Percentiles rank a stretch among this genome's conserved stretches.
phyloP scores from a whole-genome alignment of 2,113 vertebrate genomes.

The Shinisaurus crocodilurus region DNA sequence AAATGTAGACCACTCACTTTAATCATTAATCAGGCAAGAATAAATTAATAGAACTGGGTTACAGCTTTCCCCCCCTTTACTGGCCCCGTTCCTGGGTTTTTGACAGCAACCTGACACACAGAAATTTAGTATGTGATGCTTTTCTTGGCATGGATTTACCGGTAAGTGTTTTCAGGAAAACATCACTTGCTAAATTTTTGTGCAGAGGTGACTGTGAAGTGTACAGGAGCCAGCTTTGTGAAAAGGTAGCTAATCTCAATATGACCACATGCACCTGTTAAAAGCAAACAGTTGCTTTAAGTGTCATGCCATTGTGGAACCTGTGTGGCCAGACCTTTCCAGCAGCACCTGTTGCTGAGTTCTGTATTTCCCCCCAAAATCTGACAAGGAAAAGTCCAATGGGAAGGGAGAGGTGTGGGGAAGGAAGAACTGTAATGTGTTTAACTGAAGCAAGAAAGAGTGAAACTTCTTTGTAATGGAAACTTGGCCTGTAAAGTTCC shows the following conservation, averaged over 20 bases:
- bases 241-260: background rate
- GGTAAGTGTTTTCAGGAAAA: background rate
- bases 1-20: background rate
- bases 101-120: background rate
- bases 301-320: background rate
- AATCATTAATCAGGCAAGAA: background rate
- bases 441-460: conserved; percentile 14
- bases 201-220: background rate
- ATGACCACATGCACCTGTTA: background rate
- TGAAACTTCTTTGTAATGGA: conserved; percentile 51
- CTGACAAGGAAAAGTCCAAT: background rate
- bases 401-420: background rate
- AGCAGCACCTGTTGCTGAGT: background rate
- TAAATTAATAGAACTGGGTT: background rate
- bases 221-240: background rate
- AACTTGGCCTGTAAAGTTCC: conserved; percentile 50
- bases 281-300: background rate
- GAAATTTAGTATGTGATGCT: background rate
- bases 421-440: background rate
- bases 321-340: background rate
- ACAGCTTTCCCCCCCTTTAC: background rate
- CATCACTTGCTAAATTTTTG: background rate
- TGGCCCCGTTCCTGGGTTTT: background rate
- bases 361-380: background rate
- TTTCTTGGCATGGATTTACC: background rate